Evolutionary conservation across 2,797 vertebrate genomes (phyloP).

Genomic region (Sebastes iracundus): DNA sequence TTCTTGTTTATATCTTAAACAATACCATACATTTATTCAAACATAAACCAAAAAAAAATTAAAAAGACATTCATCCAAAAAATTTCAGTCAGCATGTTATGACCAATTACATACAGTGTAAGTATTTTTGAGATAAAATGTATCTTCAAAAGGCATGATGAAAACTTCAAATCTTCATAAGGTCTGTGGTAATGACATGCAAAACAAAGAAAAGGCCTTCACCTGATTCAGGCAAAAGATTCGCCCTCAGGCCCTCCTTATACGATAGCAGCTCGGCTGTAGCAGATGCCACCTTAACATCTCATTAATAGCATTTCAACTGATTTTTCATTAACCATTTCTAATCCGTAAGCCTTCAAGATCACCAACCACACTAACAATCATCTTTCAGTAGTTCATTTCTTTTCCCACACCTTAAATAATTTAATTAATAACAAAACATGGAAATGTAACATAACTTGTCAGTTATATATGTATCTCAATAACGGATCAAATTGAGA

Average conservation of each 20-base stretch:
- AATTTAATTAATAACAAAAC: conserved; percentile 5
- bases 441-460: conserved; percentile 15
- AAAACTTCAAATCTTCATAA: conserved; percentile 2
- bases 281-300: not conserved
- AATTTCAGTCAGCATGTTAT: not conserved
- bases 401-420: not conserved
- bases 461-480: not conserved
- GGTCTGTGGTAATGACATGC: not conserved
- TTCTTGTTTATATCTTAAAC: not conserved
- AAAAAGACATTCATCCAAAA: not conserved
- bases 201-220: not conserved
- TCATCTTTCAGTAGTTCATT: not conserved
- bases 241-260: not conserved
- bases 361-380: not conserved
- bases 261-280: not conserved
- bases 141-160: not conserved
- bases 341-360: not conserved
- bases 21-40: conserved; percentile 19
- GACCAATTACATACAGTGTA: not conserved
- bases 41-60: conserved; percentile 2
- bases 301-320: not conserved
- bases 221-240: not conserved
- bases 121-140: conserved; percentile 1
- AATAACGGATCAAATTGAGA: not conserved
- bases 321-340: not conserved